Base-by-base conservation (phyloP, 2,797 vertebrate species). In the Harpagifer antarcticus region DNA sequence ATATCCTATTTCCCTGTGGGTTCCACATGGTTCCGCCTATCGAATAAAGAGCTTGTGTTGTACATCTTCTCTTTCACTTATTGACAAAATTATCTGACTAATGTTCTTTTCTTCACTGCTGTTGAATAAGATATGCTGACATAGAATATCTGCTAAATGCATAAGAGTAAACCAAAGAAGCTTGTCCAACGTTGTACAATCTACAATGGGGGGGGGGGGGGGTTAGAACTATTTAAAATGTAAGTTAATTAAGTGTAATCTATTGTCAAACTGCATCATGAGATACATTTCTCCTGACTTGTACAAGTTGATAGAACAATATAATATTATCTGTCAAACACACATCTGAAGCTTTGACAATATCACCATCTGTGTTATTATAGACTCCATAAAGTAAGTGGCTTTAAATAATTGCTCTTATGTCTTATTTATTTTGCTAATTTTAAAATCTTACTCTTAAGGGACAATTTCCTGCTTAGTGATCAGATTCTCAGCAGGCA, bases 1-100 rank as follows among this genome's bases (percentile, higher is more conserved):
- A 57, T 27, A 19, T 0, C 5, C 27, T 44, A 83, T 65, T 73
- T 68, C 54, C 59, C 67, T 68, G 14, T 2, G 1, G 9, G 12
- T 12, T 12, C 13, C 44, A 15, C 1, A 0, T 47, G 13, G 56
- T 67, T 73, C 40, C 69, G 50, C 19, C 52, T 23, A 49, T 5
- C 3, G 33, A 70, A 49, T 45, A 37, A 44, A 65, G 50, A 49
- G 42, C 53, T 47, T 57, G 16, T 37, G 3, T 66, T 9, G 23
- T 14, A 16, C 5, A 45, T 52, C 8, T n/a, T 43, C 33, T 31
- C 5, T 59, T 54, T 47, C 11, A 63, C 37, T 69, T 65, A 15
- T 3, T 37, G 19, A 1, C 44, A 61, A 40, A 23, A 58, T 53
- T 0, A 56, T 20, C 15, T 2, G 17, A 62, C 16, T 37, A 37